Percentiles rank a stretch among this genome's conserved stretches.
phyloP scores from a whole-genome alignment of 2,888 invertebrate species.

The Lepidocyrtoides sp. region DNA sequence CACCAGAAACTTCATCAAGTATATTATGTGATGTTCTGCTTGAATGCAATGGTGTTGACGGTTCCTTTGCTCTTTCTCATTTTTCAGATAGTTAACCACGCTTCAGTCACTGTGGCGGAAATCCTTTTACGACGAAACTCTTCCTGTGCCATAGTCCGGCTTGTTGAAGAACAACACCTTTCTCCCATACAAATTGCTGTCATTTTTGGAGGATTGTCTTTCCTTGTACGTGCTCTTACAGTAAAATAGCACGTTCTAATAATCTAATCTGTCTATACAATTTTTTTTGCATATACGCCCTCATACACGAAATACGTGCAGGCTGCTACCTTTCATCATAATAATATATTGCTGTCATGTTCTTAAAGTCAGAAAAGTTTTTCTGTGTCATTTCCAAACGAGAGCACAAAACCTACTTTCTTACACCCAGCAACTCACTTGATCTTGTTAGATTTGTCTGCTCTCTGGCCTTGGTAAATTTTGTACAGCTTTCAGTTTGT shows the following conservation, averaged over 20 bases:
- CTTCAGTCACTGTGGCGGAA: slow-evolving; percentile 77
- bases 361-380: neutral
- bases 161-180: slow-evolving; percentile 74
- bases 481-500: no score
- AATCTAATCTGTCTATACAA: neutral
- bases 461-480: no score
- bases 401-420: no score
- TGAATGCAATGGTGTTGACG: neutral
- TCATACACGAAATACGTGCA: neutral
- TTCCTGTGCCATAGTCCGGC: slow-evolving; percentile 67
- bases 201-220: slow-evolving; percentile 80
- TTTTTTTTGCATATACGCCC: no score
- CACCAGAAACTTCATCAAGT: neutral
- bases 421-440: slow-evolving; percentile 4
- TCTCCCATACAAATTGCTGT: slow-evolving; percentile 78
- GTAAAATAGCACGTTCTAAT: neutral
- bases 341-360: neutral
- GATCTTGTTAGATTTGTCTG: neutral
- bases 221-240: slow-evolving; percentile 68
- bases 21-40: neutral
- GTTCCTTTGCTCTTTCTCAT: neutral
- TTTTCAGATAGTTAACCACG: slow-evolving; percentile 77
- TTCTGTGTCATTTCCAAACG: slow-evolving; percentile 60
- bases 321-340: neutral
- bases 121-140: slow-evolving; percentile 69